Evolutionary conservation across 2,888 invertebrate species (phyloP), one percentile per base, ranked within the genome.

Genomic region (Drosophila monieri): DNA sequence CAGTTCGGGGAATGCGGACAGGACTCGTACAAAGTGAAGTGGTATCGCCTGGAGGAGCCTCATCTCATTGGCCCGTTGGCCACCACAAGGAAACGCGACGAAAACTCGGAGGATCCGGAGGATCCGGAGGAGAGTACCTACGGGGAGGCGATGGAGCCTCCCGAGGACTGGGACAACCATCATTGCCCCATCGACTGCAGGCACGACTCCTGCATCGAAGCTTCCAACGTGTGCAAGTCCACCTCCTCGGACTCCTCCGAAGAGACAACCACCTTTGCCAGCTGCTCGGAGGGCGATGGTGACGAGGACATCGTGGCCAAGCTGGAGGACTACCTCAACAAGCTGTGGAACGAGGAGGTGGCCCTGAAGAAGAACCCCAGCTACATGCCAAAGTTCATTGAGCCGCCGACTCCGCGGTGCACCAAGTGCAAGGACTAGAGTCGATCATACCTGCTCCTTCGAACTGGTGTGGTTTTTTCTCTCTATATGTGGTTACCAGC

Each of bases 171-270:
- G 64, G 74, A 78, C 57, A 69, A 83, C 25, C 89, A 89, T 56
- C 87, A 90, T 56, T 90, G 90, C 1, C 90, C 90, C n/a, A 69
- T 90, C 8, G 89, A 89, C 52, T 89, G 90, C 49, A 41, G 62
- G 18, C 66, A 68, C 30, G 64, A 51, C 27, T 56, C 51, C 6
- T 41, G 37, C 23, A 74, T 69, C 55, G 78, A 74, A 9, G 44
- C 67, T 25, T 57, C 81, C 0, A 75, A 88, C 37, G 65, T 80
- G 6, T 85, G 84, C 27, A 58, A 53, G 0, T 68, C 73, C 12
- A 52, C 56, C 30, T 62, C 66, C 6, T 32, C 48, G 0, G 48
- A 41, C 3, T 30, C n/a, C 6, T 43, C 48, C 2, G 41, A 23
- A 0, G 49, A 46, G 1, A 44, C 23, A 9, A 52, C 71, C 35